phyloP scores from a whole-genome alignment of 1,140 invertebrate species.

The Bombus impatiens region DNA sequence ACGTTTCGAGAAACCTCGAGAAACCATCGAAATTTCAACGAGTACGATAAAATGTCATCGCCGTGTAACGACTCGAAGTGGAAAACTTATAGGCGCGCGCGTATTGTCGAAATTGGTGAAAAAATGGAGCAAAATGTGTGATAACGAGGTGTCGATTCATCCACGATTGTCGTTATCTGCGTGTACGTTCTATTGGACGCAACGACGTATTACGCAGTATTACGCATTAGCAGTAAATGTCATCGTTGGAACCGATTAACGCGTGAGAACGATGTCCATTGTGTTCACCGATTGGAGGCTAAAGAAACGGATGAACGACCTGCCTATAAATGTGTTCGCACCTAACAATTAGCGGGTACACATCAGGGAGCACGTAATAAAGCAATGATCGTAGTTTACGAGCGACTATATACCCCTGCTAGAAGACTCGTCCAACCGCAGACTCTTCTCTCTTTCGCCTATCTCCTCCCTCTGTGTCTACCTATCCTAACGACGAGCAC shows the following conservation, averaged over 20 bases:
- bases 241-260: not conserved
- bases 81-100: not conserved
- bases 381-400: conserved; percentile 81
- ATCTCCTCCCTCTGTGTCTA: conserved; percentile 30
- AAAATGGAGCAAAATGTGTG: accelerated
- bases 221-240: conserved; percentile 19
- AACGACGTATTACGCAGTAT: too few species aligned
- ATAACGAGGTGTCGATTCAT: too few species aligned
- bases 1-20: not conserved
- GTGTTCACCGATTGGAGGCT: not conserved
- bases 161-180: not conserved
- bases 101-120: not conserved
- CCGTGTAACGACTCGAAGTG: not conserved
- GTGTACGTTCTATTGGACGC: not conserved
- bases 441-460: conserved; percentile 57
- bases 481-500: conserved; percentile 54
- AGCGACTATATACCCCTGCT: conserved; percentile 75
- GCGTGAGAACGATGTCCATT: not conserved
- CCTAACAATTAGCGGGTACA: conserved; percentile 78
- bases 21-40: not conserved
- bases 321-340: conserved; percentile 78
- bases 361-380: conserved; percentile 77
- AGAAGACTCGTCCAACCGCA: conserved; percentile 65
- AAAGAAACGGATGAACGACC: conserved; percentile 50
- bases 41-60: conserved; percentile 2